A percentile compares a stretch with the other conserved stretches of the same genome.
Evolutionary conservation across 2,797 vertebrate genomes (phyloP).

Genomic region (Paratrypauchen microcephalus): DNA sequence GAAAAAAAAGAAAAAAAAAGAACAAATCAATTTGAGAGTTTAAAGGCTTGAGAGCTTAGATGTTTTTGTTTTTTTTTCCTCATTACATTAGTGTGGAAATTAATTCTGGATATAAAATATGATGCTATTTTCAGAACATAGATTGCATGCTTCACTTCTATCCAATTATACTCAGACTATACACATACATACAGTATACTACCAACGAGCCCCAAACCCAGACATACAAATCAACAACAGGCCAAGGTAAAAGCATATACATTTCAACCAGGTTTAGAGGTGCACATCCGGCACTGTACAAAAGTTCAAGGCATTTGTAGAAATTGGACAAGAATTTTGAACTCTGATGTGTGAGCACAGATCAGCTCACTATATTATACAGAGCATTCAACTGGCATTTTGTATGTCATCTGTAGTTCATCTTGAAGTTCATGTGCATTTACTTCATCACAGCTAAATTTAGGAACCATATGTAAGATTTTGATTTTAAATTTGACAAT

Average conservation of each 20-base stretch:
- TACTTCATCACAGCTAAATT: background rate
- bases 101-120: slow-evolving; percentile 47
- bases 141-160: slow-evolving; percentile 58
- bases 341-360: background rate
- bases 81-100: slow-evolving; percentile 39
- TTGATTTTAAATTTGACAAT: too few species aligned
- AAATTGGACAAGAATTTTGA: background rate
- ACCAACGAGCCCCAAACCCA: slow-evolving; percentile 37
- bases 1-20: background rate
- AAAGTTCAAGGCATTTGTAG: background rate
- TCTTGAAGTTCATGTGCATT: slow-evolving; percentile 10
- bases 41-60: slow-evolving; percentile 46
- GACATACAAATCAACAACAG: slow-evolving; percentile 57
- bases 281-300: background rate
- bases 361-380: background rate
- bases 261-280: slow-evolving; percentile 8
- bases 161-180: slow-evolving; percentile 61
- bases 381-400: background rate
- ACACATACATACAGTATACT: slow-evolving; percentile 44
- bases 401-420: background rate
- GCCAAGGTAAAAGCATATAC: slow-evolving; percentile 17
- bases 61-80: background rate
- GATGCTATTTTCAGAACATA: slow-evolving; percentile 52
- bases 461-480: too few species aligned
- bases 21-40: slow-evolving; percentile 36